phyloP scores from a whole-genome alignment of 2,888 invertebrate genomes.

The Tetragonula carbonaria region DNA sequence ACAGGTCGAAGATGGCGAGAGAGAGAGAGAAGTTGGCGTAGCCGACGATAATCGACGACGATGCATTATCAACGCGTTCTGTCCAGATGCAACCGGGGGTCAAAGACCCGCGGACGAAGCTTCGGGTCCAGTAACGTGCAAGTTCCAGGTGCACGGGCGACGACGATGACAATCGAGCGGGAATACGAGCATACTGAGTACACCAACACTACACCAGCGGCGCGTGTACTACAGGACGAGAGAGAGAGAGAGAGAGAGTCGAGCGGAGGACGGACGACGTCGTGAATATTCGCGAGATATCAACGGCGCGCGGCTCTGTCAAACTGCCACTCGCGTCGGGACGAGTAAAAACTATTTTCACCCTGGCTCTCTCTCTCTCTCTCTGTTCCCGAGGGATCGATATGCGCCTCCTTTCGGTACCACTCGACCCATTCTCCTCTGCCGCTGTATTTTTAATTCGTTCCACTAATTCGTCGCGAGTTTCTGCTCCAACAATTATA shows the following conservation, averaged over 20 bases:
- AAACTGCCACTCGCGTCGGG: conserved; percentile 55
- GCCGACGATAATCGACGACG: conserved; percentile 25
- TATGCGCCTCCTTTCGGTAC: conserved; percentile 36
- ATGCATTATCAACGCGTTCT: conserved; percentile 39
- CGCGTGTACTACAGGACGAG: neutral
- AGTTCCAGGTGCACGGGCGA: conserved; percentile 60
- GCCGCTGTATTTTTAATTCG: conserved; percentile 45
- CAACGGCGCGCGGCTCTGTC: conserved; percentile 49
- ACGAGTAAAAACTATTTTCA: conserved; percentile 59
- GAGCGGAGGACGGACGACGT: conserved; percentile 10
- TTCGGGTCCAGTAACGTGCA: conserved; percentile 54
- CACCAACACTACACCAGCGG: neutral
- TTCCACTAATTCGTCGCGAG: conserved; percentile 40
- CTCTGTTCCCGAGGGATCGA: conserved; percentile 34
- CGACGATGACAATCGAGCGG: conserved; percentile 14
- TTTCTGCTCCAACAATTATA: neutral
- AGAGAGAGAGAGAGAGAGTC: neutral
- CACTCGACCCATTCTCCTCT: conserved; percentile 8
- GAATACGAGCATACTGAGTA: neutral
- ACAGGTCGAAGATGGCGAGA: neutral
- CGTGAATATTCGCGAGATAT: conserved; percentile 65
- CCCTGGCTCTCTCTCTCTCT: conserved; percentile 1
- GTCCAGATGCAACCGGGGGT: conserved; percentile 53
- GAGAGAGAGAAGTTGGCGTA: neutral
- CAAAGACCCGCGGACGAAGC: conserved; percentile 60